Evolutionary conservation across 2,797 vertebrate species (phyloP).

Genomic region (Sternarchorhynchus goeldii): DNA sequence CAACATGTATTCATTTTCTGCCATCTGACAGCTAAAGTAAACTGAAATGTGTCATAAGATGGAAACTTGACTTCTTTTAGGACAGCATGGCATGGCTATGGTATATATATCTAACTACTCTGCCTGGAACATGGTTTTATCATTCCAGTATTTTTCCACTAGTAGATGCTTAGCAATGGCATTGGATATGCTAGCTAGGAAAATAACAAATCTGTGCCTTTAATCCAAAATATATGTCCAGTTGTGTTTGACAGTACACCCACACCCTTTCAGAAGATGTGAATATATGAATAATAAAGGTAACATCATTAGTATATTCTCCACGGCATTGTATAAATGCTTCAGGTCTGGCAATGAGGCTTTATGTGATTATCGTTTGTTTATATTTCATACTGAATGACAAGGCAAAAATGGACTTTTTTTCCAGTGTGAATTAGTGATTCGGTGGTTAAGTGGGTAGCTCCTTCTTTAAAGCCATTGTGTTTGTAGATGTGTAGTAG

Average conservation of each 20-base stretch:
- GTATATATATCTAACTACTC: constrained; percentile 52
- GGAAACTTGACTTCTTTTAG: neutral
- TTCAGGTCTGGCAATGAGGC: too few species aligned
- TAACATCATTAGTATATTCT: too few species aligned
- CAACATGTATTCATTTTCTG: too few species aligned
- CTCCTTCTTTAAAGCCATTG: too few species aligned
- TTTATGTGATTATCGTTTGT: too few species aligned
- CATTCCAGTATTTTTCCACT: constrained; percentile 55
- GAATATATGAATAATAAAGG: too few species aligned
- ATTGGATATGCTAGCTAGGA: constrained; percentile 65
- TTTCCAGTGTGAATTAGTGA: too few species aligned
- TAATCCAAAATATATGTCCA: constrained; percentile 56
- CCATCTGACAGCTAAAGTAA: neutral
- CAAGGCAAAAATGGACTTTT: too few species aligned
- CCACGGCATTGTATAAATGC: too few species aligned
- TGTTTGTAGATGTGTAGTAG: too few species aligned
- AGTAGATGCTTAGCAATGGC: constrained; percentile 63
- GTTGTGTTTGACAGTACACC: constrained; percentile 49
- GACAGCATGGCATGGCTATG: neutral
- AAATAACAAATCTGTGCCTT: constrained; percentile 57
- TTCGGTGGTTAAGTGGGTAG: too few species aligned
- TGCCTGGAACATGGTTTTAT: constrained; percentile 52
- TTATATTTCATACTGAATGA: too few species aligned
- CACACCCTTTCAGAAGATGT: constrained; percentile 6
- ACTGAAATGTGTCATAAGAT: neutral